Evolutionary conservation across 2,113 vertebrate species (phyloP).

Genomic region (Myrmophylax atrothorax): DNA sequence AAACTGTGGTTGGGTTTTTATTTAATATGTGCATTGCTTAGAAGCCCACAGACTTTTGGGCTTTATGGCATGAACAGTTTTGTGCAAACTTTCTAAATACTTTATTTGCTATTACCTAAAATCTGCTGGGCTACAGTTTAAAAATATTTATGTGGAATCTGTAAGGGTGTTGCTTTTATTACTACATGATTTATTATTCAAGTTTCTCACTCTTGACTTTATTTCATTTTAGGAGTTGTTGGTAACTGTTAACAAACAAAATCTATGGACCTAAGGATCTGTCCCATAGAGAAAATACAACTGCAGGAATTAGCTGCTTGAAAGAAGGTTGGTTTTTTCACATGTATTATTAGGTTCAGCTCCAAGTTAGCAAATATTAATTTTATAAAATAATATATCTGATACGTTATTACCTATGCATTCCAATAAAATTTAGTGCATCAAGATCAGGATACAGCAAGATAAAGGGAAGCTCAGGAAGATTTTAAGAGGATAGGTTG

Average conservation of each 20-base stretch:
- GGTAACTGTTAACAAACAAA: not conserved
- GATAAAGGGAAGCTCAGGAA: not conserved
- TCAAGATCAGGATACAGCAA: not conserved
- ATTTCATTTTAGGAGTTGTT: not conserved
- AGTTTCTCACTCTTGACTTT: not conserved
- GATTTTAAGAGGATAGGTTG: not conserved
- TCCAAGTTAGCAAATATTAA: not conserved
- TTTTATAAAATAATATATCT: not conserved
- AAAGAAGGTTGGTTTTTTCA: not conserved
- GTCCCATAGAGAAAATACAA: not conserved
- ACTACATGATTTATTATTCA: not conserved
- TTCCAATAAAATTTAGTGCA: not conserved
- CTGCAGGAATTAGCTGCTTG: not conserved
- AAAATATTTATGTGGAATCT: not conserved
- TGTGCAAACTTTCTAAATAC: not conserved
- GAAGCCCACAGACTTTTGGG: not conserved
- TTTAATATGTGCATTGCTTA: not conserved
- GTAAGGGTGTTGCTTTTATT: not conserved
- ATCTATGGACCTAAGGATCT: not conserved
- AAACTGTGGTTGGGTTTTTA: not conserved
- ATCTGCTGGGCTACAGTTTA: not conserved
- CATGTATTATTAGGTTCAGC: not conserved
- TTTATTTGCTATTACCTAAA: not conserved
- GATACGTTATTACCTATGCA: not conserved
- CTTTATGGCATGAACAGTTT: not conserved